Conservation (phyloP, 2,113 vertebrate genomes). For the Cynocephalus volans region DNA sequence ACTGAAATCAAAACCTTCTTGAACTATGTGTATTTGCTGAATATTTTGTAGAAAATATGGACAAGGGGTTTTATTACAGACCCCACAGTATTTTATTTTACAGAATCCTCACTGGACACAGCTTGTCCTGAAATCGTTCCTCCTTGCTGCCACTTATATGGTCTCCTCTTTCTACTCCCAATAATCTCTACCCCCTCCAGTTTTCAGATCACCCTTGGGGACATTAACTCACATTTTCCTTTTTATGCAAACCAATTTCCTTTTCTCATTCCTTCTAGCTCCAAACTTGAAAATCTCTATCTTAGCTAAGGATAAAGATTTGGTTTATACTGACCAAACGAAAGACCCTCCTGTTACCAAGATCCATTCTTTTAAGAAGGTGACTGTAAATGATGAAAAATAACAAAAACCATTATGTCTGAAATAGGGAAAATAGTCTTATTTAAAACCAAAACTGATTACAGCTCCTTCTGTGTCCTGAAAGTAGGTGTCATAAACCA, state of each 20-base stretch:
- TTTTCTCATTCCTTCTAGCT: not conserved
- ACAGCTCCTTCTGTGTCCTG: not conserved
- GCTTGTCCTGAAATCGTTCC: conserved; percentile 5
- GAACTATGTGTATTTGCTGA: not conserved
- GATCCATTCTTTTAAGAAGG: not conserved
- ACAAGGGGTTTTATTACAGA: not conserved
- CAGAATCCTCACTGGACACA: not conserved
- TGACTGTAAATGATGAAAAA: not conserved
- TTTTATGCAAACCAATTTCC: not conserved
- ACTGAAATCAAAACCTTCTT: conserved; percentile 6
- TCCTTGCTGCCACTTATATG: not conserved
- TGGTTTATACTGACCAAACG: not conserved
- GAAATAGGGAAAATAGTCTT: not conserved
- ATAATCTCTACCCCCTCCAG: not conserved
- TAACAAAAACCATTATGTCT: not conserved
- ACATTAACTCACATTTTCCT: not conserved
- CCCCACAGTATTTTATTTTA: not conserved
- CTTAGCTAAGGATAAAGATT: not conserved
- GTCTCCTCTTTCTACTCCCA: not conserved
- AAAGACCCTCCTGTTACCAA: not conserved
- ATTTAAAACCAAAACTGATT: not conserved
- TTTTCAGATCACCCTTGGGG: not conserved
- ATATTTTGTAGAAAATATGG: not conserved
- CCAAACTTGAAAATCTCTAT: not conserved
- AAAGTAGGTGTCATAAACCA: not conserved